Conservation (phyloP, 2,888 invertebrate species). For the Meghimatium bilineatum region DNA sequence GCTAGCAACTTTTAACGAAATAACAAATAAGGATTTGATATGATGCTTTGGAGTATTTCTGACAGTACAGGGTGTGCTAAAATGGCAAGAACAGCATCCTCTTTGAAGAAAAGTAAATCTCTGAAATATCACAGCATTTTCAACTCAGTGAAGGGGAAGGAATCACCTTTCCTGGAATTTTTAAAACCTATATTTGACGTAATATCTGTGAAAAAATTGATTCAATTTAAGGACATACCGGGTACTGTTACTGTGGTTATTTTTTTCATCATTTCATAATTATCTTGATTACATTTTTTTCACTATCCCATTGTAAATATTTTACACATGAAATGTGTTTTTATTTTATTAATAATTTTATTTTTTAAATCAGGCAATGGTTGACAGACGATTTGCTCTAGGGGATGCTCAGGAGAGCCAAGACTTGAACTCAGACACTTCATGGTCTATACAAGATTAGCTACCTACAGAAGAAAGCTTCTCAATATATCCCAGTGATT, state of each 20-base stretch:
- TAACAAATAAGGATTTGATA: no score
- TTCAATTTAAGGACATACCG: no score
- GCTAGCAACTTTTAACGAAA: no score
- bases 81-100: no score
- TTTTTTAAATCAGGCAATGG: conserved; percentile 58
- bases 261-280: not conserved
- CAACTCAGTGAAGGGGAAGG: no score
- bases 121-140: no score
- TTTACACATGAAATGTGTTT: not conserved
- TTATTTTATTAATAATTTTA: not conserved
- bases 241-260: not conserved
- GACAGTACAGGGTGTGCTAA: no score
- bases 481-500: not conserved
- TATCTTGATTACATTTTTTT: not conserved
- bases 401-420: conserved; percentile 58
- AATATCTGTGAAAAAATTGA: no score
- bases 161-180: no score
- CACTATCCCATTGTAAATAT: not conserved
- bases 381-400: conserved; percentile 64
- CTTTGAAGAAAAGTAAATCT: no score
- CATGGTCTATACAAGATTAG: conserved; percentile 55
- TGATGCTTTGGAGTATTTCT: no score
- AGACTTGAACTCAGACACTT: conserved; percentile 48
- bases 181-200: no score
- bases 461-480: not conserved